These are phyloP conservation scores for Luscinia luscinia DNA, from an alignment of 2,797 vertebrate species.

Conservation along the genomic window DNA sequence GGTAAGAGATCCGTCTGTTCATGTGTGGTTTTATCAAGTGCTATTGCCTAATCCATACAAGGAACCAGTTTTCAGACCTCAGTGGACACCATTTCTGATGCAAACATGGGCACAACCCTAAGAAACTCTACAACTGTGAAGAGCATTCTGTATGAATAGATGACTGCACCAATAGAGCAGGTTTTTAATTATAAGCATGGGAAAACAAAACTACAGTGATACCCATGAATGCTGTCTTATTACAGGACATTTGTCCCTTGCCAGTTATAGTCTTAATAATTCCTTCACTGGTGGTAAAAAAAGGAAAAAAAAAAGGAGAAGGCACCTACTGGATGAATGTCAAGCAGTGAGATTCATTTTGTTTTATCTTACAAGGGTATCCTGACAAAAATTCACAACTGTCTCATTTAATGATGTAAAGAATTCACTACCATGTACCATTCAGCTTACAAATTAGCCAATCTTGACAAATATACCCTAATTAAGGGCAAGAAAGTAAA, in stretches of 20 bases:
- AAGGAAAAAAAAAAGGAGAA: not conserved
- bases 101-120: not conserved
- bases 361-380: not conserved
- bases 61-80: not conserved
- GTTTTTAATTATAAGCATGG: not conserved
- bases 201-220: not conserved
- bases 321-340: not conserved
- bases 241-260: not conserved
- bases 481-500: conserved; percentile 71
- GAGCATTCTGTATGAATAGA: not conserved
- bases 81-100: not conserved
- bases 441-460: conserved; percentile 12
- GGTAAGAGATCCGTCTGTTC: conserved; percentile 80
- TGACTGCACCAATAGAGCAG: not conserved
- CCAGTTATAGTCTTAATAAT: not conserved
- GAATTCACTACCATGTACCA: conserved; percentile 10
- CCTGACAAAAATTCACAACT: conserved; percentile 27
- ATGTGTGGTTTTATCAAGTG: conserved; percentile 70
- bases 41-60: not conserved
- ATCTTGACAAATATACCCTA: conserved; percentile 63
- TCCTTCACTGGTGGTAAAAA: not conserved
- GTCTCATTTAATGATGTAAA: conserved; percentile 25
- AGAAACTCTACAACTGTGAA: not conserved
- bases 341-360: not conserved
- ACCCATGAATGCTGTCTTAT: not conserved